Conservation (phyloP, 2,888 invertebrate genomes). For the Mimachlamys varia region DNA sequence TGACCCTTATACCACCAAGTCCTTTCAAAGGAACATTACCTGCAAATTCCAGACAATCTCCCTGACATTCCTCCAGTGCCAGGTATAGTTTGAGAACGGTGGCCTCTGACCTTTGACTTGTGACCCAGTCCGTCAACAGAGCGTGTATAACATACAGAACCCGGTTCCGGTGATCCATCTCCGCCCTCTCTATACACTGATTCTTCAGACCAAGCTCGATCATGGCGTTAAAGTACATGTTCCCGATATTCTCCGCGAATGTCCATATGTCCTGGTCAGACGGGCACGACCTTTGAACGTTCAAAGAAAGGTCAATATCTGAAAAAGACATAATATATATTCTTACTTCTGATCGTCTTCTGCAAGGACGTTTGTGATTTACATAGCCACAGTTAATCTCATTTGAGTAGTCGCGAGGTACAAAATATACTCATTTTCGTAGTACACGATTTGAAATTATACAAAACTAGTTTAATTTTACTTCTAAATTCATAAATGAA, state of each 20-base stretch:
- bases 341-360: no score
- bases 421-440: no score
- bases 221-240: constrained; percentile 10
- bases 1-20: no score
- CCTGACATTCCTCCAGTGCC: background rate
- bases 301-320: background rate
- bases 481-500: no score
- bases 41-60: background rate
- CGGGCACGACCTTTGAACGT: background rate
- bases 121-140: background rate
- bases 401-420: no score
- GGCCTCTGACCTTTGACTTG: background rate
- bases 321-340: background rate
- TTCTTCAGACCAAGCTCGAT: background rate
- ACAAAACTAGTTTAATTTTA: no score
- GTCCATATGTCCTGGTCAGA: background rate
- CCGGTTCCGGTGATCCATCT: background rate
- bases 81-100: constrained; percentile 13
- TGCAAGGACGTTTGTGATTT: no score
- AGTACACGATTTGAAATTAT: no score
- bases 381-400: no score
- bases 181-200: constrained; percentile 21
- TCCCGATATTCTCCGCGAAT: background rate
- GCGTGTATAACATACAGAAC: constrained; percentile 19
- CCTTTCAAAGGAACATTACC: background rate